Evolutionary conservation across 2,113 vertebrate species (phyloP).

Genomic region (Dasypus novemcinctus): DNA sequence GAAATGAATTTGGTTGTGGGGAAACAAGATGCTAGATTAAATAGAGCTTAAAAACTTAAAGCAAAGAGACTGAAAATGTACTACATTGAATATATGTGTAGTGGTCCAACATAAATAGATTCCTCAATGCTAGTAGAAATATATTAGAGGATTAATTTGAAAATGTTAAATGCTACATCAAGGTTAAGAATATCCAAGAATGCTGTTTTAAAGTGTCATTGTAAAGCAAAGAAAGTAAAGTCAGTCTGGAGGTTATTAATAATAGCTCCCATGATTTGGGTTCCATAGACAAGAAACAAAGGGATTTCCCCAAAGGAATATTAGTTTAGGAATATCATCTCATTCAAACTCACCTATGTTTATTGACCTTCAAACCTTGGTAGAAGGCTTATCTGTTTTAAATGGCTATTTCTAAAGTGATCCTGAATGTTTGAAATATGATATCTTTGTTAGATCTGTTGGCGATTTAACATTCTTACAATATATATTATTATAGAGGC

Average conservation of each 20-base stretch:
- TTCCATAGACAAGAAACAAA: not conserved
- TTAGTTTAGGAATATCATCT: slow-evolving; percentile 47
- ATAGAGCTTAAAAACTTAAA: not conserved
- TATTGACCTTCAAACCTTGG: slow-evolving; percentile 13
- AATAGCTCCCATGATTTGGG: not conserved
- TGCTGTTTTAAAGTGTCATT: slow-evolving; percentile 43
- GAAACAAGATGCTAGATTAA: not conserved
- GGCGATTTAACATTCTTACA: slow-evolving; percentile 55
- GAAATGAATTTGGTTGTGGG: not conserved
- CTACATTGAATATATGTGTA: not conserved
- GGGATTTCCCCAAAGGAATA: not conserved
- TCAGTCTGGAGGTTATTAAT: not conserved
- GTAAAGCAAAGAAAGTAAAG: slow-evolving; percentile 12
- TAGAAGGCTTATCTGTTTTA: not conserved
- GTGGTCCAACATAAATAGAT: slow-evolving; percentile 19
- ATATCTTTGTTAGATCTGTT: slow-evolving; percentile 42
- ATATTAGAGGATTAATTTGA: slow-evolving; percentile 27
- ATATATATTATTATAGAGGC: not conserved
- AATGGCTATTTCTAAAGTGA: not conserved
- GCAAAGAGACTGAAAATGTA: not conserved
- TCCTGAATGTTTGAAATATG: slow-evolving; percentile 33
- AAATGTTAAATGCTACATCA: slow-evolving; percentile 44
- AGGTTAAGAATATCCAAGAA: slow-evolving; percentile 39
- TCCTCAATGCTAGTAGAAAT: slow-evolving; percentile 11
- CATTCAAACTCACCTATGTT: slow-evolving; percentile 13